phyloP scores from a whole-genome alignment of 2,888 invertebrate genomes.

The Drosophila formosana region DNA sequence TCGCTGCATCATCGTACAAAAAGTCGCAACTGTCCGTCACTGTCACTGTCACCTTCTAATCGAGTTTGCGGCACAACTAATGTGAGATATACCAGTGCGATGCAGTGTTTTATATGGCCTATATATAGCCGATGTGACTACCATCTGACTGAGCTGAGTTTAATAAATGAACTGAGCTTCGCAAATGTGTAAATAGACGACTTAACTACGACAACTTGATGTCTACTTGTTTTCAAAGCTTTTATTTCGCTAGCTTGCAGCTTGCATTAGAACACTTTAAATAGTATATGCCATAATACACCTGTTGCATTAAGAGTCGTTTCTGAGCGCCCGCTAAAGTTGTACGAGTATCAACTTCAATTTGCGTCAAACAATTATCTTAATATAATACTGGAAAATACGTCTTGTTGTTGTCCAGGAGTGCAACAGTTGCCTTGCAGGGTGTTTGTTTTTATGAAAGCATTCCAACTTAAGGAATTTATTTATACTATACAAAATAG shows the following conservation, averaged over 20 bases:
- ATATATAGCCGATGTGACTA: constrained; percentile 12
- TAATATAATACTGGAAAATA: constrained; percentile 29
- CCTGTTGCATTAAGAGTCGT: background rate
- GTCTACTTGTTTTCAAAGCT: constrained; percentile 12
- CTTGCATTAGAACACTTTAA: background rate
- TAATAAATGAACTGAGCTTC: constrained; percentile 16
- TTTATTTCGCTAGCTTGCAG: constrained; percentile 8
- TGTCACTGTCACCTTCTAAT: constrained; percentile 49
- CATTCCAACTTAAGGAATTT: background rate
- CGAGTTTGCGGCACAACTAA: constrained; percentile 55
- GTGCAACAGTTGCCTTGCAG: background rate
- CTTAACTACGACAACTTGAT: constrained; percentile 2
- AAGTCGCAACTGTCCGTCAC: constrained; percentile 28
- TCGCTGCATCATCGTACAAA: constrained; percentile 19
- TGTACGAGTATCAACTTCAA: background rate
- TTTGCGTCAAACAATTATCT: constrained; percentile 8
- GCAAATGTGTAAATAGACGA: background rate
- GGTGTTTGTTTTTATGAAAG: background rate
- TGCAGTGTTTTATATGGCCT: constrained; percentile 59
- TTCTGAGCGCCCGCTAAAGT: constrained; percentile 10
- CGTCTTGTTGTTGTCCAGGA: constrained; percentile 12
- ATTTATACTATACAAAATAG: background rate
- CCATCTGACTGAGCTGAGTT: constrained; percentile 8
- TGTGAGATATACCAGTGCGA: constrained; percentile 51
- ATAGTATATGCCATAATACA: background rate